Percentiles rank a stretch among this genome's conserved stretches.
These are phyloP conservation scores for Hippopotamyrus pictus DNA, from an alignment of 2,797 vertebrate genomes.

Conservation along the genomic window DNA sequence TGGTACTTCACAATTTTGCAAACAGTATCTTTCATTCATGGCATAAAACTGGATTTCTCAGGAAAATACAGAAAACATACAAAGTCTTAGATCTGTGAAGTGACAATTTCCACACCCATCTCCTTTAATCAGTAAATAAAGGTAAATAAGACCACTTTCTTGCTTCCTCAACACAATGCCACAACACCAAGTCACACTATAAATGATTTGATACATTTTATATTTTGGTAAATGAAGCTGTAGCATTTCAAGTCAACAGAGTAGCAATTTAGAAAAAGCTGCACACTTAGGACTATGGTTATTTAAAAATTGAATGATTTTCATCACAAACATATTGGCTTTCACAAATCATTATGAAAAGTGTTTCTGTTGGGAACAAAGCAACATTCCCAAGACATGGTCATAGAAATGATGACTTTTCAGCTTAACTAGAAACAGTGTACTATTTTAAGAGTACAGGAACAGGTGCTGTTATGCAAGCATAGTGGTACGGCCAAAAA, in stretches of 20 bases:
- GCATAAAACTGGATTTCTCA: not conserved
- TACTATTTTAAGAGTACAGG: not conserved
- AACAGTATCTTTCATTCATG: not conserved
- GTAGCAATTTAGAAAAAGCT: not conserved
- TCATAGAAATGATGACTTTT: not conserved
- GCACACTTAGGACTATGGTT: not conserved
- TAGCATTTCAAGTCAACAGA: not conserved
- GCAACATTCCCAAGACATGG: not conserved
- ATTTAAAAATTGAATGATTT: conserved; percentile 6
- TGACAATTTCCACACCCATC: not conserved
- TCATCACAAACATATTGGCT: not conserved
- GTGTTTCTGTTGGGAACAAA: not conserved
- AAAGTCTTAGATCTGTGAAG: not conserved
- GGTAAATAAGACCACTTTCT: not conserved
- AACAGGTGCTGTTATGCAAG: conserved; percentile 3
- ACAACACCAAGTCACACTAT: not conserved
- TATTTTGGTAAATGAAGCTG: not conserved
- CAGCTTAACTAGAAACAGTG: not conserved
- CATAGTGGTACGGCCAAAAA: conserved; percentile 14
- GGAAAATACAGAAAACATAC: not conserved
- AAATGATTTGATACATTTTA: not conserved
- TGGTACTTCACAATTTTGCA: not conserved
- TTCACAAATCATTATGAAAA: not conserved
- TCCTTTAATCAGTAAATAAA: not conserved
- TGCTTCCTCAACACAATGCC: not conserved